Conservation (phyloP, 2,888 invertebrate species). For the Sarcophaga rosellei region DNA sequence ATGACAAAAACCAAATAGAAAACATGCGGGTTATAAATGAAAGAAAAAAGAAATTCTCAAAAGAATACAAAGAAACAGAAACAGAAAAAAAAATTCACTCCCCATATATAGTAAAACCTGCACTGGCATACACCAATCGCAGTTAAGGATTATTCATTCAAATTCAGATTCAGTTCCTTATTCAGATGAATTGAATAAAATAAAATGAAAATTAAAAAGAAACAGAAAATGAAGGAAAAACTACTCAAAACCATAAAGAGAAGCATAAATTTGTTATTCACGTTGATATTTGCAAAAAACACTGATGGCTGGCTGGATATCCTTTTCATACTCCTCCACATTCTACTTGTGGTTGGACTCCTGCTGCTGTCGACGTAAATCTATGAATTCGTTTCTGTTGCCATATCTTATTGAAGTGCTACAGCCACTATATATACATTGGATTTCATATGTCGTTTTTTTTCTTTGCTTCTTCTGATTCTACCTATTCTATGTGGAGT, state of each 20-base stretch:
- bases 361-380: slow-evolving; percentile 31
- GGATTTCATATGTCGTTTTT: background rate
- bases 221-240: background rate
- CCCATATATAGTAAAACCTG: background rate
- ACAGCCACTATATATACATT: slow-evolving; percentile 31
- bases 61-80: slow-evolving; percentile 23
- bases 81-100: slow-evolving; percentile 12
- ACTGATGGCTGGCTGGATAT: background rate
- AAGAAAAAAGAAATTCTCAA: slow-evolving; percentile 50
- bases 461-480: too few relatives aligned
- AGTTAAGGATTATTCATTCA: background rate
- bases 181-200: background rate
- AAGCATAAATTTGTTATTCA: background rate
- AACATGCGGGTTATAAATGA: background rate
- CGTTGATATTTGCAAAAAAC: background rate
- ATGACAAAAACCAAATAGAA: background rate
- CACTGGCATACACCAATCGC: background rate
- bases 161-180: background rate
- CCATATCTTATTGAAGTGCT: slow-evolving; percentile 38
- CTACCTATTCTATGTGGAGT: too few relatives aligned
- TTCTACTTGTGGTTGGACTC: background rate
- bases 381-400: slow-evolving; percentile 10
- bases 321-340: background rate
- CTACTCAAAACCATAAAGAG: too few relatives aligned
- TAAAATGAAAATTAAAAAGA: background rate